Base-by-base conservation (phyloP, 2,113 vertebrate genomes). In the Chaetops frenatus region DNA sequence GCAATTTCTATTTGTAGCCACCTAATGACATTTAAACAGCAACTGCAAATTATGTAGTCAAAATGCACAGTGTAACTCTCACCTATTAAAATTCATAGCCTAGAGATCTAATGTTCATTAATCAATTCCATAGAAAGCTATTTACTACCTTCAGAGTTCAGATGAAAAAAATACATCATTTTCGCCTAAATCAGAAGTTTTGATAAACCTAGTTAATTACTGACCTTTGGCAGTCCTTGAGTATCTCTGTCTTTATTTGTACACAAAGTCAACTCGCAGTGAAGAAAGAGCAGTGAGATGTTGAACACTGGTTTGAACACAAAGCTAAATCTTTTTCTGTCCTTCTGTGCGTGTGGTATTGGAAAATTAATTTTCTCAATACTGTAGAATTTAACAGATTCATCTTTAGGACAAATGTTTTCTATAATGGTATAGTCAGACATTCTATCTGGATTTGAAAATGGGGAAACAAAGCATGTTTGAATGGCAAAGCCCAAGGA, bases 361-460 rank as follows among this genome's bases (percentile, higher is more conserved):
- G 94, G 97, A 85, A 98, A 97, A 66, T 97, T 97, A 16, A 97
- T 79, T 60, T 66, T 98, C 80, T 95, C 97, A 56, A 95, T 62
- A 42, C 73, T 97, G 90, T 98, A 98, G 97, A 98, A 98, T 53
- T 74, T 97, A 79, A 99, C 97, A 11, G 99, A 98, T 83, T 99
- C 98, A 38, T 99, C 99, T 33, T 95, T 98, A 27, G 99, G 99
- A 96, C 99, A 99, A 93, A 99, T 98, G 31, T 99, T 99, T 98
- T 99, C 98, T 71, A 99, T 99, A 94, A 99, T 98, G 18, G 97
- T 97, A 86, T 99, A 99, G 51, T 98, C 97, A 13, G 98, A 98
- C 89, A 94, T 45, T 38, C 95, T 86, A 54, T 95, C 97, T 61
- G 98, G 97, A 96, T 98, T 98, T 29, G 98, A 98, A 95, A 98